A percentile compares a stretch with the other conserved stretches of the same genome.
These are phyloP conservation scores for Falcunculus frontatus DNA, from an alignment of 2,113 vertebrate species.

Conservation along the genomic window DNA sequence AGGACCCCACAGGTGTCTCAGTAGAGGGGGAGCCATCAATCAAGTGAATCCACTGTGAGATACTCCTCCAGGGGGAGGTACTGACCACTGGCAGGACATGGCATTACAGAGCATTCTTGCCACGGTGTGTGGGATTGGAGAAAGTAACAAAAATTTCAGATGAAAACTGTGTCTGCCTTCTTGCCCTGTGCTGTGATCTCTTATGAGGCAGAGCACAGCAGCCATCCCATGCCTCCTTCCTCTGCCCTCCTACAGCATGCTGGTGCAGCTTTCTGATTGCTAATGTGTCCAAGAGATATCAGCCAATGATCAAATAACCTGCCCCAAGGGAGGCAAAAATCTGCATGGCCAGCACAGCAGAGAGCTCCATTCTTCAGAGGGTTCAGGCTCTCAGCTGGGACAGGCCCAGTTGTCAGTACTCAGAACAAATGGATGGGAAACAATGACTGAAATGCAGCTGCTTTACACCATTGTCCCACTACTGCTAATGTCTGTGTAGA, in stretches of 20 bases:
- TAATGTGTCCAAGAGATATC: neutral
- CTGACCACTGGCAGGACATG: neutral
- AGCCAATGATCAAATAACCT: neutral
- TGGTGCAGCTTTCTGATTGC: neutral
- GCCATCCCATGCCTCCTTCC: neutral
- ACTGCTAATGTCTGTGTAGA: neutral
- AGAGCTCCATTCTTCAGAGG: neutral
- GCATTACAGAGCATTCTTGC: neutral
- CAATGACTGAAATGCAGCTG: neutral
- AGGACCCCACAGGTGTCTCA: neutral
- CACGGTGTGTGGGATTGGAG: neutral
- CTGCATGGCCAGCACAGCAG: neutral
- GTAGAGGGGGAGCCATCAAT: neutral
- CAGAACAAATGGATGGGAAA: neutral
- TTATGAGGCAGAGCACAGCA: neutral
- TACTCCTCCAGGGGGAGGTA: neutral
- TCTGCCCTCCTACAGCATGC: accelerated
- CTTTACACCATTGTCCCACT: neutral
- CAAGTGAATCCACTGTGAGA: neutral
- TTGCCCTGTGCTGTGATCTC: neutral
- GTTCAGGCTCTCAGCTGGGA: neutral
- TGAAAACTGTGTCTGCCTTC: neutral
- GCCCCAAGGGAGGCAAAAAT: neutral
- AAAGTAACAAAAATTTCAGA: neutral
- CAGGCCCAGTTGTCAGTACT: neutral